These are phyloP conservation scores for Achatina immaculata DNA, from an alignment of 1,140 invertebrate species.

Conservation along the genomic window DNA sequence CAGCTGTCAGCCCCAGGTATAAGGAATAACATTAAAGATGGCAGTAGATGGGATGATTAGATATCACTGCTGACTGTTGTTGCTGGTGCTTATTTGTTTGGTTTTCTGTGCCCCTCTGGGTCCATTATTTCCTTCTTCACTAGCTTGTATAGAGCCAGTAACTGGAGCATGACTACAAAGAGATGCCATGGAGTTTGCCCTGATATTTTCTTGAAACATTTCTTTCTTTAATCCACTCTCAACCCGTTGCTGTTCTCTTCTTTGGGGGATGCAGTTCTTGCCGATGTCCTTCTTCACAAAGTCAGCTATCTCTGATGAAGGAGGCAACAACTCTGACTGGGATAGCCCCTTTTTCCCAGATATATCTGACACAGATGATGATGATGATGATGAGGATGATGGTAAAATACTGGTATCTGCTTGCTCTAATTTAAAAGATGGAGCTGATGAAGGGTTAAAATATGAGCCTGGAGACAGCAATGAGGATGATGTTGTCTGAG, in stretches of 20 bases:
- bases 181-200: too few relatives aligned
- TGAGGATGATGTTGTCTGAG: not conserved
- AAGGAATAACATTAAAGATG: too few relatives aligned
- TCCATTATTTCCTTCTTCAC: too few relatives aligned
- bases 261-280: not conserved
- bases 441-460: not conserved
- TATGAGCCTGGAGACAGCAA: not conserved
- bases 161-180: too few relatives aligned
- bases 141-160: too few relatives aligned
- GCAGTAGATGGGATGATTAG: too few relatives aligned
- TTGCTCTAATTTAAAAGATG: not conserved
- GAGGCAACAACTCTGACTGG: slow-evolving; percentile 28
- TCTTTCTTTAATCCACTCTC: slow-evolving; percentile 15
- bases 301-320: slow-evolving; percentile 30
- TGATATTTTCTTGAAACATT: not conserved
- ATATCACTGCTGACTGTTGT: too few relatives aligned
- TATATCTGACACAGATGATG: too few relatives aligned
- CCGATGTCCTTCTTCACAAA: slow-evolving; percentile 26
- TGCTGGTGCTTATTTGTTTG: too few relatives aligned
- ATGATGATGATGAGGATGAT: not conserved
- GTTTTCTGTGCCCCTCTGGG: too few relatives aligned
- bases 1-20: too few relatives aligned
- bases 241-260: slow-evolving; percentile 24
- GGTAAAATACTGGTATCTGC: not conserved
- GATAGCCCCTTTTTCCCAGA: not conserved